Percentiles rank a stretch among this genome's conserved stretches.
These are phyloP conservation scores for Philhelius pedissequus DNA, from an alignment of 2,888 invertebrate species.

Conservation along the genomic window DNA sequence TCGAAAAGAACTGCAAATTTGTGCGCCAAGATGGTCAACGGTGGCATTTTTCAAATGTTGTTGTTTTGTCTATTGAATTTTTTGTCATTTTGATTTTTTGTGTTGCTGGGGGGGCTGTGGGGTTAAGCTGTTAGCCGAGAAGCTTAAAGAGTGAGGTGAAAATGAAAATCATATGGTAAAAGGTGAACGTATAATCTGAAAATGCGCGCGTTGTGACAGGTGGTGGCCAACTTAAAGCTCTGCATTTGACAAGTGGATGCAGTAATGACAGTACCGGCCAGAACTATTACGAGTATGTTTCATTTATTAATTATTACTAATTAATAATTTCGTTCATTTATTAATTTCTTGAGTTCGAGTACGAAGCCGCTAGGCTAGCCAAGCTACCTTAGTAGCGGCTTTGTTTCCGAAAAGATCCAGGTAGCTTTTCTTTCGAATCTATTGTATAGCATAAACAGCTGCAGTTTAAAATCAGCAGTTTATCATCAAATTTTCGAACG, in stretches of 20 bases:
- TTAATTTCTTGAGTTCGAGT: too few relatives aligned
- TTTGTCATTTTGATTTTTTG: not conserved
- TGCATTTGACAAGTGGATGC: not conserved
- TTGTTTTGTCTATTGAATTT: not conserved
- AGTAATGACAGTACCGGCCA: not conserved
- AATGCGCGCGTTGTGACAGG: not conserved
- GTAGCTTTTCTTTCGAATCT: too few relatives aligned
- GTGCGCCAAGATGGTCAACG: not conserved
- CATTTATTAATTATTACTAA: too few relatives aligned
- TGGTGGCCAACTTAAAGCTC: not conserved
- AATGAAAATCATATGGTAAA: not conserved
- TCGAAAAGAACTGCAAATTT: not conserved
- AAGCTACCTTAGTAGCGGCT: too few relatives aligned
- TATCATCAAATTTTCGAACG: too few relatives aligned
- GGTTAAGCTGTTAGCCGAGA: not conserved
- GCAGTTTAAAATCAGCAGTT: too few relatives aligned
- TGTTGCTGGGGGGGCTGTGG: not conserved
- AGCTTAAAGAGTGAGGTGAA: not conserved
- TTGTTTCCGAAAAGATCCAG: too few relatives aligned
- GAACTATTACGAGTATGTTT: not conserved
- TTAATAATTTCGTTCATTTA: too few relatives aligned
- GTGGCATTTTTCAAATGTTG: not conserved
- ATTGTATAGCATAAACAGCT: too few relatives aligned
- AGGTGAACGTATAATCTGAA: not conserved
- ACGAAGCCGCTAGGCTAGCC: too few relatives aligned